Evolutionary conservation across 2,113 vertebrate species (phyloP).

Genomic region (Tauraco erythrolophus): DNA sequence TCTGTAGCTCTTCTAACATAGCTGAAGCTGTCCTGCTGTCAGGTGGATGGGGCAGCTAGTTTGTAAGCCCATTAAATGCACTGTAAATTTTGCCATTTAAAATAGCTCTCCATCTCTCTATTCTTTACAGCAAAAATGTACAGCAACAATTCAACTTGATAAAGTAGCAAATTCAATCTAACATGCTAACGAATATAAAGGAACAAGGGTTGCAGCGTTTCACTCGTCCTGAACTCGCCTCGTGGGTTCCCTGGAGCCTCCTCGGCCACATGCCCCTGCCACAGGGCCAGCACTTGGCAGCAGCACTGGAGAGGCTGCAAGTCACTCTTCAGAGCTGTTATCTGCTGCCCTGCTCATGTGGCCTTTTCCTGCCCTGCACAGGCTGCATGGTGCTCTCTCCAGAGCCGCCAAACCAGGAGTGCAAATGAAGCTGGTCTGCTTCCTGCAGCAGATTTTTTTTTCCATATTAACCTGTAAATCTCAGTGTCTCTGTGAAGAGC

Average conservation of each 20-base stretch:
- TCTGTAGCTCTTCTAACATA: neutral
- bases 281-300: neutral
- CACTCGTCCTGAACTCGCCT: neutral
- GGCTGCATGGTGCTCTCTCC: slow-evolving; percentile 36
- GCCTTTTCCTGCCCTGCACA: slow-evolving; percentile 65
- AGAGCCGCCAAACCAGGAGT: slow-evolving; percentile 23
- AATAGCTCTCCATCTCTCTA: neutral
- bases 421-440: slow-evolving; percentile 37
- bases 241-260: neutral
- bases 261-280: neutral
- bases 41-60: neutral
- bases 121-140: neutral
- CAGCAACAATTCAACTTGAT: neutral
- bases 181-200: neutral
- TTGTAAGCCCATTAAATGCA: neutral
- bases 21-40: neutral
- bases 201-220: neutral
- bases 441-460: slow-evolving; percentile 29
- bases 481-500: neutral
- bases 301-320: neutral
- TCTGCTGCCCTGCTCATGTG: slow-evolving; percentile 19
- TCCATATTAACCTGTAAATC: slow-evolving; percentile 32
- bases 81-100: neutral
- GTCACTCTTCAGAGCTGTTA: neutral
- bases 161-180: neutral